Evolutionary conservation across 2,888 invertebrate genomes (phyloP).

Genomic region (Gandaritis pyraliata): DNA sequence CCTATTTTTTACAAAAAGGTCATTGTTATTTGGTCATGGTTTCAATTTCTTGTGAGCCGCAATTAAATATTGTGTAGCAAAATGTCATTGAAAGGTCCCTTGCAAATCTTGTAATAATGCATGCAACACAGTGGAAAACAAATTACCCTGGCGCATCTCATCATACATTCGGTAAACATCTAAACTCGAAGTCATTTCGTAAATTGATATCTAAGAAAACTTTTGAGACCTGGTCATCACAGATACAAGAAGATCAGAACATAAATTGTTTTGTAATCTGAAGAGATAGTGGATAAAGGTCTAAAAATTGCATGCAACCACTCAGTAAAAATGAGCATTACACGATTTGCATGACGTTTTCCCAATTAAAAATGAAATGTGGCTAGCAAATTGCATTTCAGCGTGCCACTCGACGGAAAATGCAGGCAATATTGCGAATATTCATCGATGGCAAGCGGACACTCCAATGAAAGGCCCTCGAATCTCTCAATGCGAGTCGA

Average conservation of each 20-base stretch:
- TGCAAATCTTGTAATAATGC: constrained; percentile 2
- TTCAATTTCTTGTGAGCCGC: constrained; percentile 24
- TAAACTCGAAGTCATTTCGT: too few relatives aligned
- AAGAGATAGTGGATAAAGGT: too few relatives aligned
- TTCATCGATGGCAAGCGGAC: constrained; percentile 23
- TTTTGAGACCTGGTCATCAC: too few relatives aligned
- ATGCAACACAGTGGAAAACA: not conserved
- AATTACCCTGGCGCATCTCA: too few relatives aligned
- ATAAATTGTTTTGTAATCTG: too few relatives aligned
- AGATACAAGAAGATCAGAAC: too few relatives aligned
- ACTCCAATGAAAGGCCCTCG: constrained; percentile 33
- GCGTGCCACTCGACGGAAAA: constrained; percentile 11
- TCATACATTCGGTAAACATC: too few relatives aligned
- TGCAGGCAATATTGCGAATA: constrained; percentile 20
- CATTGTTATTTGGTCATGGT: constrained; percentile 22
- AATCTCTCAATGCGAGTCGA: constrained; percentile 43
- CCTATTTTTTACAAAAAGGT: not conserved
- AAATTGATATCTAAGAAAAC: too few relatives aligned
- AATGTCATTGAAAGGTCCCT: constrained; percentile 28
- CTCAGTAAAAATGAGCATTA: constrained; percentile 3
- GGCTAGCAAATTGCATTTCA: constrained; percentile 15
- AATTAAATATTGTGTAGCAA: constrained; percentile 32
- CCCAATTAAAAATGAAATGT: constrained; percentile 18
- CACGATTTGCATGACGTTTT: not conserved
- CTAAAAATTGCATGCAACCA: too few relatives aligned